Percentiles rank a stretch among this genome's conserved stretches.
phyloP scores from a whole-genome alignment of 1,140 invertebrate genomes.

The Himalopsyche phryganea region DNA sequence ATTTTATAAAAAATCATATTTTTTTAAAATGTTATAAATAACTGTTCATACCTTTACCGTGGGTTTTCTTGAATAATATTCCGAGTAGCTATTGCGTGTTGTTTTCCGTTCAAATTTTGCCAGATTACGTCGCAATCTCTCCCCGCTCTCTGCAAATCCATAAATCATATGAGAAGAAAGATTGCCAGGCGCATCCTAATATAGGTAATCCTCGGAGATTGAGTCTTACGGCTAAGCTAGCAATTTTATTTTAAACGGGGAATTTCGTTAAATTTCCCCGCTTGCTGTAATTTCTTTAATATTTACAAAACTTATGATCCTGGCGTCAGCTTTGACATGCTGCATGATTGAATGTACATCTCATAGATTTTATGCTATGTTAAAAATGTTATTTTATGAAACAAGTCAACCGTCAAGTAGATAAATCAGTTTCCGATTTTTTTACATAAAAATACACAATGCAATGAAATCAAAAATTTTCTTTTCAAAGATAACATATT shows the following conservation, averaged over 20 bases:
- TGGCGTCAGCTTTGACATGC: conserved; percentile 10
- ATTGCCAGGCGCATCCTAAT: conserved; percentile 29
- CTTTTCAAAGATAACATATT: too few relatives aligned
- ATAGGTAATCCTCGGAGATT: conserved; percentile 33
- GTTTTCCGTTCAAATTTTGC: neutral
- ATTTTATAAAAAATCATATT: too few relatives aligned
- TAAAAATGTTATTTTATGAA: too few relatives aligned
- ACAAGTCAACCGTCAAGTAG: too few relatives aligned
- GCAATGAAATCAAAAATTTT: too few relatives aligned
- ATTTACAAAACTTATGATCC: conserved; percentile 28
- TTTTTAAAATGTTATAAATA: too few relatives aligned
- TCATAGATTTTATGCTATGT: neutral
- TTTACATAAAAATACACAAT: too few relatives aligned
- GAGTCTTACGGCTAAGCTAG: conserved; percentile 30
- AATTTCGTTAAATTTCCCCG: conserved; percentile 1
- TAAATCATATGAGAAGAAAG: conserved; percentile 33
- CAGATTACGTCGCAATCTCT: conserved; percentile 5
- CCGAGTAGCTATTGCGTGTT: neutral
- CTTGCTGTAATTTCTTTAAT: conserved; percentile 22
- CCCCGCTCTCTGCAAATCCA: conserved; percentile 29
- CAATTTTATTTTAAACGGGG: conserved; percentile 23
- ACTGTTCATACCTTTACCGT: too few relatives aligned
- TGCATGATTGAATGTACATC: conserved; percentile 27
- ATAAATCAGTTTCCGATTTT: too few relatives aligned
- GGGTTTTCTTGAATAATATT: neutral